Evolutionary conservation across 1,140 invertebrate species (phyloP), one percentile per base, ranked within the genome.

Genomic region (Nymphalis io): DNA sequence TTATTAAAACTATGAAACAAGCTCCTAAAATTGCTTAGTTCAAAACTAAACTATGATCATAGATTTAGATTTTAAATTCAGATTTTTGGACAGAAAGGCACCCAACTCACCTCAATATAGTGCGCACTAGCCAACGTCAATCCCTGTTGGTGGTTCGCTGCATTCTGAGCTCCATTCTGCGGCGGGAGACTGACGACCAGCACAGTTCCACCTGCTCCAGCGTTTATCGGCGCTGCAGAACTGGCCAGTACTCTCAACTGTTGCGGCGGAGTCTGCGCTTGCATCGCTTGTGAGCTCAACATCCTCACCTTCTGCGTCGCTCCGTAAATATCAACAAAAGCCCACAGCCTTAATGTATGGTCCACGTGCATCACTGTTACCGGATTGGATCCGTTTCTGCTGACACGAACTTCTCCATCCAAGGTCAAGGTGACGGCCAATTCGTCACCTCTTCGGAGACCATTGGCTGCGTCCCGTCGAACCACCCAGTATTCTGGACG

Each of bases 401-500:
- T 96, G 88, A 99, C 97, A 1, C 86, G 66, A 1, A 99, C 97
- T 92, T 98, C 97, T 10, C 98, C 97, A 73, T 94, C 95, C 66
- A 94, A 91, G 0, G 96, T 96, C 12, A 99, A 93, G 69, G 94
- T 96, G 81, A 99, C 97, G n/a, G 95, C 95, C 5, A 99, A 94
- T 87, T 98, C 97, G 87, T 99, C 98, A 0, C 97, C 97, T 23
- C 95, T 93, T 70, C 96, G 93, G 0, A 98, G 94, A 42, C 93
- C 95, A 33, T 95, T 95, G 0, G 96, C 97, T 2, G 99, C 97
- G 84, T 99, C 97, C 78, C 98, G 96, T 75, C 96, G 96, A 0
- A 99, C 97, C 1, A 99, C 97, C 98, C 98, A 99, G 86, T 99
- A 99, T 81, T 99, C 98, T 0, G 96, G 96, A n/a, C 98, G 93